Conservation (phyloP, 2,113 vertebrate species). For the Syngnathus scovelli region DNA sequence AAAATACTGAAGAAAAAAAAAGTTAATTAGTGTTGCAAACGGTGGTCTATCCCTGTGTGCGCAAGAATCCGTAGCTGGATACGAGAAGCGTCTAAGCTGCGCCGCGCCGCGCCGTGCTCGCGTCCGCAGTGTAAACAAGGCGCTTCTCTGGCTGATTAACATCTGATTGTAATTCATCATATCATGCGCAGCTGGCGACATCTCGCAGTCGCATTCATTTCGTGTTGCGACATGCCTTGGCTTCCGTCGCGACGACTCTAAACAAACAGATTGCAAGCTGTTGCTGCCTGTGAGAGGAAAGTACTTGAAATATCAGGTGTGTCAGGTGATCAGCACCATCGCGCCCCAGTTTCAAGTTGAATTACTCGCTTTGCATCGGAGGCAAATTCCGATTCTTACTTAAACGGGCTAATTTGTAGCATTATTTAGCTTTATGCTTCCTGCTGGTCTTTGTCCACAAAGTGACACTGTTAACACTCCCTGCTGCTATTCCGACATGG, state of each 20-base stretch:
- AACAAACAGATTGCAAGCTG: constrained; percentile 68
- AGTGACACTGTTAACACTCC: neutral
- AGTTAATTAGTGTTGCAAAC: constrained; percentile 37
- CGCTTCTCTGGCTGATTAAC: constrained; percentile 67
- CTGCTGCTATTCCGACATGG: neutral
- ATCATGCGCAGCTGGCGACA: constrained; percentile 66
- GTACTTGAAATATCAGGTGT: constrained; percentile 63
- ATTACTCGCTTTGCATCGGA: constrained; percentile 5
- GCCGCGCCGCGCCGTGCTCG: neutral
- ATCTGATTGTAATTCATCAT: constrained; percentile 71
- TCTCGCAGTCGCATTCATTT: constrained; percentile 62
- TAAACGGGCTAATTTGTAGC: neutral
- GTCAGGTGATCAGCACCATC: constrained; percentile 60
- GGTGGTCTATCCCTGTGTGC: constrained; percentile 27
- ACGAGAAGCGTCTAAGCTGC: constrained; percentile 33
- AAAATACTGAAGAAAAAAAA: constrained; percentile 18
- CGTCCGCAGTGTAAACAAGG: constrained; percentile 62
- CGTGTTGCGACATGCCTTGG: constrained; percentile 62
- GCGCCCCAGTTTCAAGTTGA: constrained; percentile 43
- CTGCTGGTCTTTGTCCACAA: neutral
- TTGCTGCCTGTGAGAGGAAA: constrained; percentile 55
- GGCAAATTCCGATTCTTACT: neutral
- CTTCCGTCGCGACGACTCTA: constrained; percentile 59
- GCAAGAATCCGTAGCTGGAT: constrained; percentile 42
- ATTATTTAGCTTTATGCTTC: neutral